Conservation (phyloP, 2,113 vertebrate genomes). For the Gasterosteus aculeatus region DNA sequence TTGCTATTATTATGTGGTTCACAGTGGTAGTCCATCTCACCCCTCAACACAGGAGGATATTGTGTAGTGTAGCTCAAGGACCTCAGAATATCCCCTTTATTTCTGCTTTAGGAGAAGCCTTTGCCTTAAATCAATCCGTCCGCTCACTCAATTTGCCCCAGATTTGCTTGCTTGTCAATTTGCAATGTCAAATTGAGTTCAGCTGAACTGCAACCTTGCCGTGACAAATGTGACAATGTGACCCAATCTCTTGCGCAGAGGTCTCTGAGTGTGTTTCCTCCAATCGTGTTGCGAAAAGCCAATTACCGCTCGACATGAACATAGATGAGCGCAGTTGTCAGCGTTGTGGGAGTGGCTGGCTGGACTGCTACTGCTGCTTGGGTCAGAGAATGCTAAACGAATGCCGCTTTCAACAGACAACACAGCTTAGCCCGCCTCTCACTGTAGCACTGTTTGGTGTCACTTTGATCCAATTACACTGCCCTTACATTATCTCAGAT, state of each 20-base stretch:
- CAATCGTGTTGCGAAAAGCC: conserved; percentile 65
- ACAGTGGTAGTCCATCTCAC: conserved; percentile 28
- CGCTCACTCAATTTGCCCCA: conserved; percentile 50
- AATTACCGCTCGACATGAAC: conserved; percentile 63
- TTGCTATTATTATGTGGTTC: conserved; percentile 52
- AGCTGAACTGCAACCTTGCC: conserved; percentile 62
- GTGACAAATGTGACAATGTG: conserved; percentile 26
- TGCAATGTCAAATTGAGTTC: conserved; percentile 63
- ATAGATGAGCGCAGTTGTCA: conserved; percentile 40
- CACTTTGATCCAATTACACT: conserved; percentile 76
- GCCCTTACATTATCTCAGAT: conserved; percentile 76
- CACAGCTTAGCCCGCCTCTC: conserved; percentile 60
- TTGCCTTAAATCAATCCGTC: conserved; percentile 67
- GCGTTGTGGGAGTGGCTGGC: neutral
- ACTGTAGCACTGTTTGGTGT: conserved; percentile 56
- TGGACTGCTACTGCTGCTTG: conserved; percentile 5
- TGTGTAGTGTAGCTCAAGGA: conserved; percentile 49
- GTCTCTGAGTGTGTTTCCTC: conserved; percentile 47
- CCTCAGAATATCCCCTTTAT: conserved; percentile 41
- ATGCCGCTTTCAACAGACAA: conserved; percentile 28
- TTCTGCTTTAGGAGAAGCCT: conserved; percentile 49
- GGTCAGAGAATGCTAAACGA: conserved; percentile 40
- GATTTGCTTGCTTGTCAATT: conserved; percentile 74
- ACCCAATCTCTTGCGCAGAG: conserved; percentile 30
- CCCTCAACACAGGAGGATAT: conserved; percentile 31